Base-by-base conservation (phyloP, 2,888 invertebrate genomes). In the Therioaphis trifolii region DNA sequence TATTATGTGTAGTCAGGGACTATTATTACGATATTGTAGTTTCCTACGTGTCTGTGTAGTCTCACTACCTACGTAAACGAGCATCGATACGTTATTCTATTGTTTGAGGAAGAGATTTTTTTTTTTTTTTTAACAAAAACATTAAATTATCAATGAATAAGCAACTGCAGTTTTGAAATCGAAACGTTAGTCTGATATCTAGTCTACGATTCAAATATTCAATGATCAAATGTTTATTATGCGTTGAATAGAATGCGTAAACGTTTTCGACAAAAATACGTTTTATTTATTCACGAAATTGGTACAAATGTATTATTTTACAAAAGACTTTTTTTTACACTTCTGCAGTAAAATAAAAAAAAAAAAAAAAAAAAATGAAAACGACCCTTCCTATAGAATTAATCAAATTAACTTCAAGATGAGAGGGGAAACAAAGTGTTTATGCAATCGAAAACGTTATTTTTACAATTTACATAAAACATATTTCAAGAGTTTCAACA, bases 401-500 rank as follows among this genome's bases (percentile, higher is more conserved):
- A 76, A 76, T 76, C 58, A 46, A 76, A 76, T 61, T 76, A 76
- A 61, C 43, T 61, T 27, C 2, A 27, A 76, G 43, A 27, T 24
- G 12, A 74, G 40, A 46, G 55, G 55, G 74, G 46, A 11, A 58
- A 27, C 43, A 43, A 61, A 76, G 61, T 76, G 75, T 76, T 76
- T 76, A 43, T 46, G 29, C 46, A 76, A 76, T 76, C 61, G 43
- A 76, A 76, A 76, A 61, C 61, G 75, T 76, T 61, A 75, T 46
- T 76, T 75, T 61, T 61, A 43, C 43, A 46, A 61, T 76, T 61
- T 61, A 27, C 43, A 61, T 76, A 76, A 76, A 76, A 61, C 75
- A 76, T 43, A 61, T 76, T 76, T 76, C 46, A 75, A 58, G 58
- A 75, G 24, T 75, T 61, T 58, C 75, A n/a, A 43, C 68, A 27